Evolutionary conservation across 2,888 invertebrate genomes (phyloP).

Genomic region (Hartigia nigra): DNA sequence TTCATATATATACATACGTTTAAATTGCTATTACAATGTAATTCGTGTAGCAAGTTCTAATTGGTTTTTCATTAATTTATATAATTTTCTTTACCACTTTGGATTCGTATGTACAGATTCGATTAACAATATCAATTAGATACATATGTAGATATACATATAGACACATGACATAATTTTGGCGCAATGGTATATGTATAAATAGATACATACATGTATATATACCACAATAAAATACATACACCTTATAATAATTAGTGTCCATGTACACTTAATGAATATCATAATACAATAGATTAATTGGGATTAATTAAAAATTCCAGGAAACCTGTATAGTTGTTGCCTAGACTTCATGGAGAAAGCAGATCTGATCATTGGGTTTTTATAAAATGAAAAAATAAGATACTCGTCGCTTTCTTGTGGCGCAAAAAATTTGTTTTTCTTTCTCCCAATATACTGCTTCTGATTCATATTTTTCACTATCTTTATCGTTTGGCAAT

Average conservation of each 20-base stretch:
- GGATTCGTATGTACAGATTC: slow-evolving; percentile 18
- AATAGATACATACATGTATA: slow-evolving; percentile 1
- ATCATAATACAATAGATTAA: slow-evolving; percentile 13
- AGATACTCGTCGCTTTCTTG: background rate
- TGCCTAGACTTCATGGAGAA: background rate
- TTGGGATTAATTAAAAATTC: slow-evolving; percentile 14
- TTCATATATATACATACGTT: slow-evolving; percentile 7
- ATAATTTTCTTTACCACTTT: background rate
- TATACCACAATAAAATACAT: slow-evolving; percentile 16
- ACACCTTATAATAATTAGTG: slow-evolving; percentile 6
- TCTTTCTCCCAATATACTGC: background rate
- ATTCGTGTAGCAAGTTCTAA: background rate
- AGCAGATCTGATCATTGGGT: background rate
- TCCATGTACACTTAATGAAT: slow-evolving; percentile 10
- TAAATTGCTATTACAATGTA: background rate
- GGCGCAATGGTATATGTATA: background rate
- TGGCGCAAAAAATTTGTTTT: background rate
- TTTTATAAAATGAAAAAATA: background rate
- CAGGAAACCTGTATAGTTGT: background rate
- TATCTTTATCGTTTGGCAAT: background rate
- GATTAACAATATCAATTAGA: slow-evolving; percentile 17
- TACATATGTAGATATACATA: slow-evolving; percentile 13
- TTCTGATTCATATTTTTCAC: background rate
- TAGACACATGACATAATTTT: background rate
- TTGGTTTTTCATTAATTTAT: background rate